Evolutionary conservation across 1,140 invertebrate species (phyloP), one percentile per base, ranked within the genome.

Genomic region (Octopus bimaculoides): DNA sequence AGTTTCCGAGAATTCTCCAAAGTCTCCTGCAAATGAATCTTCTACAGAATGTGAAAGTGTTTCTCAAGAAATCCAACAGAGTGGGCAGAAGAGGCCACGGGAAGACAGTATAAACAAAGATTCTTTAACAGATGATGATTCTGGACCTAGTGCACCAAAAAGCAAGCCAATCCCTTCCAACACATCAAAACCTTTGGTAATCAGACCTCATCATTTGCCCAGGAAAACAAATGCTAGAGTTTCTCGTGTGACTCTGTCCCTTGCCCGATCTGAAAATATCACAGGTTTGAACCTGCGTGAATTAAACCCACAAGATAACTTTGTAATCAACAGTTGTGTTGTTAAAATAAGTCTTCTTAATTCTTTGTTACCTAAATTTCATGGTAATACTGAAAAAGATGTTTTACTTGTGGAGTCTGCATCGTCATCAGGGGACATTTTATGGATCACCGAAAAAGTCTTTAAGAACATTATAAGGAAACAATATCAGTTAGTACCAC

Each of bases 221-320:
- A 71, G 26, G 66, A 71, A 71, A 71, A 17, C 8, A 6, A 17
- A 9, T n/a, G 66, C 8, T n/a, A 6, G 5, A 10, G 26, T 52
- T 20, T 81, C 80, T 4, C 71, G 82, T 7, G 78, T 77, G 54
- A 78, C 79, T 20, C 52, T 83, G 6, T 83, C 78, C 14, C 56
- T 83, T 5, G 41, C 78, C 0, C 53, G 80, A 54, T 66, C 73
- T 55, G 78, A 83, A 54, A 79, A 80, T 54, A 77, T 75, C 26
- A 76, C 78, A 5, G 78, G 78, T 77, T 78, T 80, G 41, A 80
- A 81, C 75, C 54, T 81, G 52, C 56, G 80, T 26, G 79, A 81
- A 55, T 80, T 83, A 61, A 83, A 83, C 77, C 80, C 82, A 20
- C 82, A 83, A 55, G 82, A 83, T 55, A 80, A 81, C 69, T 83